Percentiles rank a stretch among this genome's conserved stretches.
Evolutionary conservation across 2,113 vertebrate genomes (phyloP).

Genomic region (Gasterosteus nipponicus): DNA sequence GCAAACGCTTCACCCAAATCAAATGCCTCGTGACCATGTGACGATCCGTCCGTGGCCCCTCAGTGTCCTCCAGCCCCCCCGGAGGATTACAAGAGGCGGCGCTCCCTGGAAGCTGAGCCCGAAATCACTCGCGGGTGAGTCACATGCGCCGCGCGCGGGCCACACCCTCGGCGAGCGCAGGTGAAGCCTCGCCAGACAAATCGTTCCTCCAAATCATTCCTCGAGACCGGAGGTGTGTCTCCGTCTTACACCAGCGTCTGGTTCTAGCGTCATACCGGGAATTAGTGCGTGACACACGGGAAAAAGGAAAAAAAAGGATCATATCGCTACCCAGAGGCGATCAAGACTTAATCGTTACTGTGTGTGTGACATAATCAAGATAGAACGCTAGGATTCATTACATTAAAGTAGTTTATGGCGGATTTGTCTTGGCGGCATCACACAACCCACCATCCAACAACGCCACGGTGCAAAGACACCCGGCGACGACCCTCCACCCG

Average conservation of each 20-base stretch:
- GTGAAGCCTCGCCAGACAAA: constrained; percentile 44
- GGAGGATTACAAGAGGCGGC: constrained; percentile 59
- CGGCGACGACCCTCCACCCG: too few relatives aligned
- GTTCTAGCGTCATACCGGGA: background rate
- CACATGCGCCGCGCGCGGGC: constrained; percentile 44
- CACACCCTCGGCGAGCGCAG: constrained; percentile 58
- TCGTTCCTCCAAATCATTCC: constrained; percentile 4
- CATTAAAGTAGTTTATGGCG: too few relatives aligned
- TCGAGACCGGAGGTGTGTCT: constrained; percentile 43
- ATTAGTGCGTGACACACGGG: background rate
- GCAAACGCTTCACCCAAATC: constrained; percentile 28
- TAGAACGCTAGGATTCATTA: too few relatives aligned
- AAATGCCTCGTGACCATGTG: constrained; percentile 64
- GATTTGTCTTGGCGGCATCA: too few relatives aligned
- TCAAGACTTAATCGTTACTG: constrained; percentile 3
- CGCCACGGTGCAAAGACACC: too few relatives aligned
- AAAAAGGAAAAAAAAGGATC: constrained; percentile 39
- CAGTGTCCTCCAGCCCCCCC: constrained; percentile 33
- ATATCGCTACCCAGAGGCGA: constrained; percentile 16
- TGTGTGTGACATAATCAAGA: too few relatives aligned
- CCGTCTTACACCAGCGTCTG: constrained; percentile 21
- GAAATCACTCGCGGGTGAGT: constrained; percentile 49
- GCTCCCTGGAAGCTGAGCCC: constrained; percentile 46
- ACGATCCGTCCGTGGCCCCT: constrained; percentile 23
- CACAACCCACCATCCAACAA: too few relatives aligned